phyloP scores from a whole-genome alignment of 2,113 vertebrate species.

The Hippocampus abdominalis region DNA sequence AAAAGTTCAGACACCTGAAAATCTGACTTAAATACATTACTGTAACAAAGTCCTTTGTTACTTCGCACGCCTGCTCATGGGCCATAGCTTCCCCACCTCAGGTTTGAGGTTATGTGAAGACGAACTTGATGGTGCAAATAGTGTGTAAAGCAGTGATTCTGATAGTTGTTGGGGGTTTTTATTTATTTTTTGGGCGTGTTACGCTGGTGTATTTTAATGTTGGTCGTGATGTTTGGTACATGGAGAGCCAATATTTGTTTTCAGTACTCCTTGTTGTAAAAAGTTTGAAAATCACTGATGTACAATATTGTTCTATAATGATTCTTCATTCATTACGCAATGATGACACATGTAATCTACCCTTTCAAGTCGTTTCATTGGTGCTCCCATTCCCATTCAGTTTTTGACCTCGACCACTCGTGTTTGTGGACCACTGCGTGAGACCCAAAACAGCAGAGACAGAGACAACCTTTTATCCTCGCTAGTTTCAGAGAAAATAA shows the following conservation, averaged over 20 bases:
- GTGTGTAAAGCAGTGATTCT: background rate
- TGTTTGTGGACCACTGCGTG: conserved; percentile 52
- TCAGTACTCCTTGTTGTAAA: background rate
- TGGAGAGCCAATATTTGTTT: too few relatives aligned
- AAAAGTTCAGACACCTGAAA: too few relatives aligned
- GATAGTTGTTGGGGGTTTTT: too few relatives aligned
- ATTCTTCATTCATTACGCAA: background rate
- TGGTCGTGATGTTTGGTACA: too few relatives aligned
- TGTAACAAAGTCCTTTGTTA: too few relatives aligned
- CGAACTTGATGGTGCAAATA: background rate
- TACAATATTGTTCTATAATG: background rate
- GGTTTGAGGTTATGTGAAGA: background rate
- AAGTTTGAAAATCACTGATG: background rate
- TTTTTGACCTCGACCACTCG: conserved; percentile 42
- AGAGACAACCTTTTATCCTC: conserved; percentile 54
- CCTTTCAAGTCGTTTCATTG: conserved; percentile 22
- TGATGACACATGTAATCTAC: background rate
- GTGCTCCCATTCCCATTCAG: conserved; percentile 32
- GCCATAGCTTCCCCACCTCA: too few relatives aligned
- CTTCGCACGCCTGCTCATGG: too few relatives aligned
- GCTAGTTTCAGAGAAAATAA: conserved; percentile 58
- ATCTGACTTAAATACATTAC: too few relatives aligned
- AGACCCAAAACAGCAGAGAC: conserved; percentile 40
- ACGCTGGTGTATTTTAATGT: too few relatives aligned
- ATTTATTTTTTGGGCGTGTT: too few relatives aligned